Evolutionary conservation across 2,797 vertebrate genomes (phyloP).

Genomic region (Chloroceryle amazona): DNA sequence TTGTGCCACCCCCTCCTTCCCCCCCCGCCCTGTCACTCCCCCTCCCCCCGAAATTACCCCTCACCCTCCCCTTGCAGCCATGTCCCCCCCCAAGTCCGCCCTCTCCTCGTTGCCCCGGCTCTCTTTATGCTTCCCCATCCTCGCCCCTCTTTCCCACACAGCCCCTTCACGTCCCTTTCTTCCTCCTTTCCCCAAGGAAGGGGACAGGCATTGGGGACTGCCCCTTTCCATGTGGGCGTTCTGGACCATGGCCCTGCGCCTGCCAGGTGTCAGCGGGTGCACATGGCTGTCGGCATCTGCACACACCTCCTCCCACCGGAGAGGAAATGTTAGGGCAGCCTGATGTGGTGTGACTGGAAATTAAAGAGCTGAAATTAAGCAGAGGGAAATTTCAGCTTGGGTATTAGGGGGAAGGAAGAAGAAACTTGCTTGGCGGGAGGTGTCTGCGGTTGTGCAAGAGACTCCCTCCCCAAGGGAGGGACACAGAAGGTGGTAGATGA

Average conservation of each 20-base stretch:
- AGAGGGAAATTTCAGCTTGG: not conserved
- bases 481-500: not conserved
- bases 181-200: not conserved
- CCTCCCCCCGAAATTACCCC: not conserved
- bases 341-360: not conserved
- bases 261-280: fast-evolving
- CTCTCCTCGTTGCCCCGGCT: too few relatives aligned
- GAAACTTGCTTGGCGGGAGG: not conserved
- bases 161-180: not conserved
- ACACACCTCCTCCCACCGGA: not conserved
- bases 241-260: fast-evolving
- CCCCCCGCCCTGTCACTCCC: too few relatives aligned
- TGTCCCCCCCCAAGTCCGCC: not conserved
- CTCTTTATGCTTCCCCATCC: too few relatives aligned
- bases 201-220: not conserved
- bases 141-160: not conserved
- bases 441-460: not conserved
- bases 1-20: not conserved
- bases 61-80: too few relatives aligned
- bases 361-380: not conserved
- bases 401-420: not conserved
- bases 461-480: not conserved
- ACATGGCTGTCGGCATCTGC: fast-evolving
- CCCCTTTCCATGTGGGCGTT: fast-evolving
- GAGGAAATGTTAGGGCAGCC: not conserved